phyloP scores from a whole-genome alignment of 2,797 vertebrate genomes.

The Clarias laeviceps region DNA sequence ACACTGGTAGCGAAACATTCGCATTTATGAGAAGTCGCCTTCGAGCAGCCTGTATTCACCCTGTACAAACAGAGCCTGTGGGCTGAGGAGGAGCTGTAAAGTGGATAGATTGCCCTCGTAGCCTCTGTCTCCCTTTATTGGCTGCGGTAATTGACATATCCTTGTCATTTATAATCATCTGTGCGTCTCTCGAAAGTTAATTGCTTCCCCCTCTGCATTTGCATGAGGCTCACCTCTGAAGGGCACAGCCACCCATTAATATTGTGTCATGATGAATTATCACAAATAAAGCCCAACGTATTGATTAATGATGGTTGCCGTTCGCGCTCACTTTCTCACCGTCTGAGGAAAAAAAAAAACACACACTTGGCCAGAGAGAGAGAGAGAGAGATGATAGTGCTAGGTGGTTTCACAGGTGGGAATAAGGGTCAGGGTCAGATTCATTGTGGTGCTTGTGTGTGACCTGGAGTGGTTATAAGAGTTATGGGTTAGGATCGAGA shows the following conservation, averaged over 20 bases:
- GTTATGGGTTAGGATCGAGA: conserved; percentile 28
- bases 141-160: conserved; percentile 89
- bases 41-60: conserved; percentile 11
- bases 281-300: conserved; percentile 91
- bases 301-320: conserved; percentile 90
- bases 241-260: conserved; percentile 91
- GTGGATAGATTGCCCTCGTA: conserved; percentile 59
- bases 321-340: conserved; percentile 76
- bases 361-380: conserved; percentile 53
- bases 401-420: conserved; percentile 26
- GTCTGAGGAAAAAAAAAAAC: conserved; percentile 55
- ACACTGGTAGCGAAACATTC: background rate
- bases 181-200: conserved; percentile 90
- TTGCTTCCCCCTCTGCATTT: conserved; percentile 89
- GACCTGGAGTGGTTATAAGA: conserved; percentile 46
- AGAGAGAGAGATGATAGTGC: conserved; percentile 6
- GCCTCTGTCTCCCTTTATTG: conserved; percentile 71
- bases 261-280: conserved; percentile 95
- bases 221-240: conserved; percentile 93
- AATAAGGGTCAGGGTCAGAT: conserved; percentile 38
- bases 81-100: conserved; percentile 57
- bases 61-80: conserved; percentile 47
- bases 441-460: conserved; percentile 22
- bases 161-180: conserved; percentile 92
- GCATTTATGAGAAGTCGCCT: conserved; percentile 43